Conservation (phyloP, 2,113 vertebrate genomes). For the Xiphophorus couchianus region DNA sequence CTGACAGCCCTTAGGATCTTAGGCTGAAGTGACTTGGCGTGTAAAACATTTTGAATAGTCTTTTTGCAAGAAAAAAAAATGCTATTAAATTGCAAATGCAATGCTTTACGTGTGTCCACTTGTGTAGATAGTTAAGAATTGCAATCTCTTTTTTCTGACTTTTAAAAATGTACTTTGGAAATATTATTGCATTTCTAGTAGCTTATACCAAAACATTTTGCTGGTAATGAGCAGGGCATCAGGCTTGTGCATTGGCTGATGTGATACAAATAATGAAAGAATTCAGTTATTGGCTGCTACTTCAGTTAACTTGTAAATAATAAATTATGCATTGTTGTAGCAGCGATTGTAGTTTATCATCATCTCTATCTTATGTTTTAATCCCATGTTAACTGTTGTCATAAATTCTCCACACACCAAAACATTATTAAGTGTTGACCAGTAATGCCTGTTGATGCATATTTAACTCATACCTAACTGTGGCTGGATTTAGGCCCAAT, state of each 20-base stretch:
- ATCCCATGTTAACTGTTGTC: background rate
- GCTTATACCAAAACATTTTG: background rate
- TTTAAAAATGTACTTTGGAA: background rate
- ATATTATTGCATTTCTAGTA: background rate
- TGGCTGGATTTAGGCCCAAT: background rate
- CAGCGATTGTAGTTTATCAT: background rate
- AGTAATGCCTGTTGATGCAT: too few species aligned
- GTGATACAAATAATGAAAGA: too few species aligned
- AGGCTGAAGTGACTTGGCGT: too few species aligned
- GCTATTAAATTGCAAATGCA: background rate
- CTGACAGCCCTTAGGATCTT: slow-evolving; percentile 22
- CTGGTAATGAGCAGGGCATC: background rate
- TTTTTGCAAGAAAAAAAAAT: too few species aligned
- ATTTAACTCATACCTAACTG: background rate
- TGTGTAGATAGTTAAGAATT: background rate
- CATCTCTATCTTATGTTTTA: too few species aligned
- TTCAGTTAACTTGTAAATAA: too few species aligned
- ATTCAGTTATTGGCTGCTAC: too few species aligned
- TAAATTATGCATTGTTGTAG: background rate
- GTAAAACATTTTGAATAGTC: too few species aligned
- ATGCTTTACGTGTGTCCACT: background rate
- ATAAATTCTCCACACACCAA: background rate
- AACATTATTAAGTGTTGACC: background rate
- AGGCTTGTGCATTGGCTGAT: too few species aligned
- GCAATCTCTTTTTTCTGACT: background rate